Evolutionary conservation across 2,113 vertebrate species (phyloP), one percentile per base, ranked within the genome.

Genomic region (Thinocorus orbignyianus): DNA sequence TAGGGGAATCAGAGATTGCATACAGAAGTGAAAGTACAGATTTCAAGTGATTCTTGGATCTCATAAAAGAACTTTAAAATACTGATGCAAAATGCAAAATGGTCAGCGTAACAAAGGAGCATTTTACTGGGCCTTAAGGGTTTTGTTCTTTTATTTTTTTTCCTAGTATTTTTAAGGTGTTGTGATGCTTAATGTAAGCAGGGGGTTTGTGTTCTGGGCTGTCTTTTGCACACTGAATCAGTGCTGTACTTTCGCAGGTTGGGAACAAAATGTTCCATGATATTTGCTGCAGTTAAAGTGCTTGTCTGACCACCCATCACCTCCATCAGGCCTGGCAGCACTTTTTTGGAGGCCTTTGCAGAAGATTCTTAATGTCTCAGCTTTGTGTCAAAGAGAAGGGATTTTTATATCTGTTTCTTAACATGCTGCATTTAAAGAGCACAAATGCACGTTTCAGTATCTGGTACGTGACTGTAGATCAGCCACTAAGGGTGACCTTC

Each of bases 251-350:
- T 95, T 93, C 86, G 77, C 58, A 90, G 70, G 39, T 87, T 87
- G 81, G 81, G 86, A 95, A 97, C 95, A 91, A 95, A 97, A 91
- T 96, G 94, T 96, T 96, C 93, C 30, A 1, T 86, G 81, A 65
- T 72, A 42, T 28, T 90, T 91, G 48, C 61, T 93, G 81, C 58
- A 48, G 72, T 85, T 87, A 66, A 92, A 90, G 72, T 71, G 84
- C 93, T 95, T 96, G 91, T 93, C 86, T 96, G 76, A 76, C 88
- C 83, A 86, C n/a, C 13, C 77, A 37, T 68, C 55, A 62, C 69
- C 52, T 84, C 88, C 73, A 11, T 12, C 58, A 73, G 41, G 41
- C 81, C 78, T 95, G 79, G 86, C 90, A 92, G 13, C 0, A 1
- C 7, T 71, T 74, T 71, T 91, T 90, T 95, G 95, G 86, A 95